phyloP scores from a whole-genome alignment of 1,140 invertebrate species.

The Drosophila mojavensis region DNA sequence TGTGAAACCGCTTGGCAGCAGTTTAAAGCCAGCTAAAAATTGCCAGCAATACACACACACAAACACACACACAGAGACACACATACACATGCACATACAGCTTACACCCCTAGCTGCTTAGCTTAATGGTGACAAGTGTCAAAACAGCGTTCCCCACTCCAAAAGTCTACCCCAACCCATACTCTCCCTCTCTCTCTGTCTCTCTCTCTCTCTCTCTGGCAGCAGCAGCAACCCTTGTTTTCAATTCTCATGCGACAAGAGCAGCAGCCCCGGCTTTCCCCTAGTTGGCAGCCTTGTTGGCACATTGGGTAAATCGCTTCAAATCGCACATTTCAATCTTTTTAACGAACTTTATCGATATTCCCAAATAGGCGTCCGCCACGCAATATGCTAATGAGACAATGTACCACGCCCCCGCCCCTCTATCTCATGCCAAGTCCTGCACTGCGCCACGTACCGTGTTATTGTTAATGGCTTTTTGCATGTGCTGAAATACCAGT shows the following conservation, averaged over 20 bases:
- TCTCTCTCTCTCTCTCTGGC: background rate
- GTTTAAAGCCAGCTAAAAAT: constrained; percentile 58
- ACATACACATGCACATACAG: background rate
- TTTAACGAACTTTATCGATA: constrained; percentile 83
- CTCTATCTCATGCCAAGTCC: background rate
- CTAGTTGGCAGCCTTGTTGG: constrained; percentile 11
- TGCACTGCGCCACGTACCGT: constrained; percentile 3
- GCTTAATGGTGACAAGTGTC: constrained; percentile 83
- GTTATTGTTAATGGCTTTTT: constrained; percentile 67
- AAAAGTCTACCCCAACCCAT: background rate
- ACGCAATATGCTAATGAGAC: constrained; percentile 82
- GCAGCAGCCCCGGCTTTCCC: background rate
- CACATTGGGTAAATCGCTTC: constrained; percentile 66
- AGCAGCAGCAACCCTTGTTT: constrained; percentile 42
- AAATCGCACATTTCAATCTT: constrained; percentile 83
- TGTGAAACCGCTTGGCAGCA: constrained; percentile 72
- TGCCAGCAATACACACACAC: constrained; percentile 12
- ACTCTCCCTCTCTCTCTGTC: background rate
- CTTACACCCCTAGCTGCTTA: constrained; percentile 56
- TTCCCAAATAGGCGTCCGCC: constrained; percentile 66
- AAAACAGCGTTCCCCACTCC: constrained; percentile 61
- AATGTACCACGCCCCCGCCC: constrained; percentile 30
- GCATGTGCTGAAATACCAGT: constrained; percentile 62
- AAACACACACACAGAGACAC: constrained; percentile 7
- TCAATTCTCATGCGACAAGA: constrained; percentile 6